phyloP scores from a whole-genome alignment of 35 echinoderm and acorn worm genomes.

The Amphiura filiformis region DNA sequence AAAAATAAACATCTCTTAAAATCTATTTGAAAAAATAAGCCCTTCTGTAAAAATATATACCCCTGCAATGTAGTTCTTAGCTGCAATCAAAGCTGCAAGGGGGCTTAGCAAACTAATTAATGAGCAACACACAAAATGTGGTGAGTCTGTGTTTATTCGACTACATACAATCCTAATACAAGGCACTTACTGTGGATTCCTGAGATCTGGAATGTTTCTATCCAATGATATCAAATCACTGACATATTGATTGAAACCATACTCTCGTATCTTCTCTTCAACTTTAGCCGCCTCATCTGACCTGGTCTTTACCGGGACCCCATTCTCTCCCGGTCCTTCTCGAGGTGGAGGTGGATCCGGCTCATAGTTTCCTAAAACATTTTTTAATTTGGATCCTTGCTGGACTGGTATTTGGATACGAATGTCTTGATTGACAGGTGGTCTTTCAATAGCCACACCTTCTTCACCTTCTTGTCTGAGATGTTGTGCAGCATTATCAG shows the following conservation, averaged over 20 bases:
- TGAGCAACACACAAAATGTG: too few species aligned
- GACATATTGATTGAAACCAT: slow-evolving; percentile 97
- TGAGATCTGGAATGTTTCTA: slow-evolving; percentile 88
- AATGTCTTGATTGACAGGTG: background rate
- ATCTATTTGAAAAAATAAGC: too few species aligned
- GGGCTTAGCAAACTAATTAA: too few species aligned
- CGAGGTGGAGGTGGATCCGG: slow-evolving; percentile 17
- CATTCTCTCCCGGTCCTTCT: slow-evolving; percentile 82
- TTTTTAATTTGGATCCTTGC: slow-evolving; percentile 3
- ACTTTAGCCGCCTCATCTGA: slow-evolving; percentile 48
- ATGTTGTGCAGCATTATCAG: background rate
- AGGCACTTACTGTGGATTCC: slow-evolving; percentile 88
- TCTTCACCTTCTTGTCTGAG: background rate
- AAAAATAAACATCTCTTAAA: too few species aligned
- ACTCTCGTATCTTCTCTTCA: slow-evolving; percentile 70
- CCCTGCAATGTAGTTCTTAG: too few species aligned
- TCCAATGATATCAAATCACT: slow-evolving; percentile 98
- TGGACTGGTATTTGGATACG: background rate
- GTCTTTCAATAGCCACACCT: slow-evolving; percentile 6
- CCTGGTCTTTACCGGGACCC: slow-evolving; percentile 48
- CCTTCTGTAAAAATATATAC: too few species aligned
- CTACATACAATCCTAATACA: too few species aligned
- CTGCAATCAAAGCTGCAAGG: too few species aligned
- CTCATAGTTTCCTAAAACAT: slow-evolving; percentile 75
- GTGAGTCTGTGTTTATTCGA: too few species aligned